phyloP scores from a whole-genome alignment of 1,140 invertebrate species.

The Leptopilina clavipes region DNA sequence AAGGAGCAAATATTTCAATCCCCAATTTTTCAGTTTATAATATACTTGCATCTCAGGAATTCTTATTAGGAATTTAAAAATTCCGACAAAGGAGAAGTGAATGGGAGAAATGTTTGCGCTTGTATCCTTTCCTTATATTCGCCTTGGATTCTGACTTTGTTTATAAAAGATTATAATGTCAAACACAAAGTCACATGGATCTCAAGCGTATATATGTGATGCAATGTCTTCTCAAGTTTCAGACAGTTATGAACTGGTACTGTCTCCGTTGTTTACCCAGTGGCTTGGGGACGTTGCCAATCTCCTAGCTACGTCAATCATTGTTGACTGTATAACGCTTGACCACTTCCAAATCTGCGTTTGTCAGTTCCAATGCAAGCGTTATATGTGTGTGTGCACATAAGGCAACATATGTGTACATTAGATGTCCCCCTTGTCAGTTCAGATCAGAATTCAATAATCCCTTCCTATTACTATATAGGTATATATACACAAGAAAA shows the following conservation, averaged over 20 bases:
- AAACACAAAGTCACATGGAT: not conserved
- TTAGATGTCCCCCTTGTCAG: not conserved
- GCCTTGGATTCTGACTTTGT: too few species aligned
- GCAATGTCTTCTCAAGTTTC: conserved; percentile 43
- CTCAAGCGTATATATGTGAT: conserved; percentile 39
- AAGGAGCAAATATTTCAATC: too few species aligned
- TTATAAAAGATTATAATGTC: conserved; percentile 33
- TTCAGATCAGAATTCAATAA: conserved; percentile 3
- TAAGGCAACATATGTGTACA: not conserved
- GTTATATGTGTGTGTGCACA: not conserved
- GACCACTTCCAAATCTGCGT: not conserved
- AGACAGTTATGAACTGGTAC: conserved; percentile 43
- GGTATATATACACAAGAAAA: too few species aligned
- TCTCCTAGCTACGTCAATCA: conserved; percentile 47
- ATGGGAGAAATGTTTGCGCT: too few species aligned
- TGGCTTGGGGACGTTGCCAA: conserved; percentile 46
- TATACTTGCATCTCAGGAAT: too few species aligned
- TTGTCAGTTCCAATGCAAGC: not conserved
- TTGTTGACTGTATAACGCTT: conserved; percentile 46
- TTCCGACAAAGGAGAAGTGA: too few species aligned
- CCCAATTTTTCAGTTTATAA: too few species aligned
- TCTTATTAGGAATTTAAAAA: too few species aligned
- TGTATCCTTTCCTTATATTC: too few species aligned
- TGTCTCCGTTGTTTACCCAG: conserved; percentile 46
- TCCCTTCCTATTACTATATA: too few species aligned